Percentiles rank a stretch among this genome's conserved stretches.
phyloP scores from a whole-genome alignment of 2,113 vertebrate genomes.

The Corydoras sp. region DNA sequence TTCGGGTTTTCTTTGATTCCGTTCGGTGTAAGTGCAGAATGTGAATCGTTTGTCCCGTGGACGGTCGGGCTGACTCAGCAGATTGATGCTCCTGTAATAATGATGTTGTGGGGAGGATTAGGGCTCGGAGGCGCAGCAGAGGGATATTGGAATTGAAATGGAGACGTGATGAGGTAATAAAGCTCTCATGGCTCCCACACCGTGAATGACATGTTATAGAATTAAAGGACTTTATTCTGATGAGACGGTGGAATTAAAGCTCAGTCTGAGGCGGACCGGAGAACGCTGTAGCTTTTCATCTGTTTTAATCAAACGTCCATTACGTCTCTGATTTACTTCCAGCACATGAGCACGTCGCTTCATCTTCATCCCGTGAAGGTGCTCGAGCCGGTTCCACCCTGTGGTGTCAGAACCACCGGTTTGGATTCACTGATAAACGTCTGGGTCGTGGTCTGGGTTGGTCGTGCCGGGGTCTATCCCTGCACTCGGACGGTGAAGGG shows the following conservation, averaged over 20 bases:
- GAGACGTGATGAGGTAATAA: slow-evolving; percentile 4
- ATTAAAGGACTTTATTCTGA: background rate
- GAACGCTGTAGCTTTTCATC: background rate
- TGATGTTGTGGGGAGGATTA: background rate
- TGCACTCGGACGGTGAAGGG: too few species aligned
- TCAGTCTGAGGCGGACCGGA: background rate
- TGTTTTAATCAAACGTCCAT: slow-evolving; percentile 4
- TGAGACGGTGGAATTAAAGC: slow-evolving; percentile 10
- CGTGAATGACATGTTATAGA: slow-evolving; percentile 4
- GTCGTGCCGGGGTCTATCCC: too few species aligned
- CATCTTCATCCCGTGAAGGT: too few species aligned
- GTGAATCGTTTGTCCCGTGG: too few species aligned
- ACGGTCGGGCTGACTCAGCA: background rate
- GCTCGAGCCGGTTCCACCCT: too few species aligned
- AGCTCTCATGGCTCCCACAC: background rate
- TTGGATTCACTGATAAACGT: too few species aligned
- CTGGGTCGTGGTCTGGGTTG: too few species aligned
- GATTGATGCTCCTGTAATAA: background rate
- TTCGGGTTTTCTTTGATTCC: too few species aligned
- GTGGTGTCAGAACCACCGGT: too few species aligned
- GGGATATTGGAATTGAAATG: slow-evolving; percentile 4
- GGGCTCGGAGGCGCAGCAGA: background rate
- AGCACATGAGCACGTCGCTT: too few species aligned
- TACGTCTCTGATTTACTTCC: background rate
- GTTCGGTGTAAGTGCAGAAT: too few species aligned